Percentiles rank a stretch among this genome's conserved stretches.
Evolutionary conservation across 2,888 invertebrate species (phyloP).

Genomic region (Arge pagana): DNA sequence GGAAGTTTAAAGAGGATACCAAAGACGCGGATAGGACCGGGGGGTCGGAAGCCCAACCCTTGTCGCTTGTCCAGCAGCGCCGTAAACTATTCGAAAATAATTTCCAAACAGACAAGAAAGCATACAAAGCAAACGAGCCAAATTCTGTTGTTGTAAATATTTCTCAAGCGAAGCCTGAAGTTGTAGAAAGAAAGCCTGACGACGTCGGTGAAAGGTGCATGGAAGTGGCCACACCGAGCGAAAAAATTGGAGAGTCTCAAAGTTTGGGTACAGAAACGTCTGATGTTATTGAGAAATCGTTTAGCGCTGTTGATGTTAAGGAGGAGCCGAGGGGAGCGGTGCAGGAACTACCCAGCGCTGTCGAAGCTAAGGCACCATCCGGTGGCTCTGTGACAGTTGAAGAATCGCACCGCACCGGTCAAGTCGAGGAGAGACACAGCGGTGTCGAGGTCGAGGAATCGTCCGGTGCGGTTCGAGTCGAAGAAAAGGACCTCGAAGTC

Average conservation of each 20-base stretch:
- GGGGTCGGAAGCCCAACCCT: slow-evolving; percentile 17
- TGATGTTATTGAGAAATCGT: not conserved
- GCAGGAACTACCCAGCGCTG: too few species aligned
- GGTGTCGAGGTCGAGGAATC: too few species aligned
- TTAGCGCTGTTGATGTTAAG: not conserved
- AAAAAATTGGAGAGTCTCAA: slow-evolving; percentile 41
- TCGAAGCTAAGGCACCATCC: slow-evolving; percentile 9
- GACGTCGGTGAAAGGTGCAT: too few species aligned
- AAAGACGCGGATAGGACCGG: slow-evolving; percentile 40
- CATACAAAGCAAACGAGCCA: slow-evolving; percentile 7
- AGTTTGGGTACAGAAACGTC: slow-evolving; percentile 22
- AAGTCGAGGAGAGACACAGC: too few species aligned
- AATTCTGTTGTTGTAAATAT: slow-evolving; percentile 10
- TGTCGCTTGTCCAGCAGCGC: slow-evolving; percentile 47
- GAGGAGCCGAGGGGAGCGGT: too few species aligned
- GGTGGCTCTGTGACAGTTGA: not conserved
- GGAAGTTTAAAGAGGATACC: slow-evolving; percentile 41
- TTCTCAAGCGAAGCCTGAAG: slow-evolving; percentile 21
- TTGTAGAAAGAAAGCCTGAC: not conserved
- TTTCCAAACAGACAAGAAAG: not conserved
- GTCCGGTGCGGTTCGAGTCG: not conserved
- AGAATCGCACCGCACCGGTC: not conserved
- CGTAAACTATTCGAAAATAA: slow-evolving; percentile 44
- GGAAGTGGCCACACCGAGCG: slow-evolving; percentile 49
- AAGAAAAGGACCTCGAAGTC: not conserved